Percentiles rank a stretch among this genome's conserved stretches.
Conservation (phyloP, 2,888 invertebrate species). For the Campoletis raptor region DNA sequence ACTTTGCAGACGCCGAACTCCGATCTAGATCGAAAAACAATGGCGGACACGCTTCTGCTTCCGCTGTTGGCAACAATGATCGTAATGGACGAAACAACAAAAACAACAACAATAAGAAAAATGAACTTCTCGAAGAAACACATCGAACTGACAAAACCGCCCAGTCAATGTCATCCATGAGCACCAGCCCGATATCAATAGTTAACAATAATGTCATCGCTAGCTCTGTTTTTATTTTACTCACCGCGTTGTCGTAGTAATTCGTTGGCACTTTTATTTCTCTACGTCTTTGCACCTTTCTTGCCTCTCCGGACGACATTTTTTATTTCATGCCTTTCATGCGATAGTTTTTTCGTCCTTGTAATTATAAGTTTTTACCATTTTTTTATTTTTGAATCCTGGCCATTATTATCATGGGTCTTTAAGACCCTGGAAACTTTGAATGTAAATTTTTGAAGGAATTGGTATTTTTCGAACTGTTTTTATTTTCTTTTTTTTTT, state of each 20-base stretch:
- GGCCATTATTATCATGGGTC: neutral
- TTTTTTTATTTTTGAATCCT: neutral
- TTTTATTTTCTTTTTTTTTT: neutral
- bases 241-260: constrained; percentile 67
- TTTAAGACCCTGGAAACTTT: neutral
- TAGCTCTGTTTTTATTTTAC: constrained; percentile 50
- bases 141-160: constrained; percentile 79
- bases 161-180: constrained; percentile 81
- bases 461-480: neutral
- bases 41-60: constrained; percentile 67
- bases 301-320: neutral
- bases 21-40: constrained; percentile 69
- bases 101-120: constrained; percentile 60
- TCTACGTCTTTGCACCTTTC: neutral
- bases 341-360: neutral
- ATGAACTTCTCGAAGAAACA: constrained; percentile 64
- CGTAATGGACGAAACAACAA: constrained; percentile 71
- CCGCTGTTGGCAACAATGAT: constrained; percentile 65
- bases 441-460: neutral
- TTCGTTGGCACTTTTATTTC: constrained; percentile 13
- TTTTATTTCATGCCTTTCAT: neutral
- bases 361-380: neutral
- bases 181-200: constrained; percentile 68
- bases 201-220: constrained; percentile 52
- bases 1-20: constrained; percentile 69